Evolutionary conservation across 2,888 invertebrate genomes (phyloP).

Genomic region (Germaria angustata): DNA sequence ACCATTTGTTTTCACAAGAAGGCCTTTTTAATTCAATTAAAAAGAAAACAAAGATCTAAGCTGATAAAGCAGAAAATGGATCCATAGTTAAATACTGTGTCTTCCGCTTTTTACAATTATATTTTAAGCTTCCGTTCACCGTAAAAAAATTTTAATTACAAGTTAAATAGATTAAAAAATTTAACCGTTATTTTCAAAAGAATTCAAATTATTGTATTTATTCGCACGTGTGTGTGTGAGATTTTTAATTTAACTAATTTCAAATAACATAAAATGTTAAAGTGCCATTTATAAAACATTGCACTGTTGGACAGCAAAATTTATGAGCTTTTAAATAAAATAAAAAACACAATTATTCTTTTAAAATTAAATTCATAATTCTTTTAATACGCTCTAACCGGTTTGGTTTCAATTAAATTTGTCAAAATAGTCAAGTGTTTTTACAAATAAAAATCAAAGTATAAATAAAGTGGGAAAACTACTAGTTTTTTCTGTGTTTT

Average conservation of each 20-base stretch:
- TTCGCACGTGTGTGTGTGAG: neutral
- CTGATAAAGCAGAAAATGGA: neutral
- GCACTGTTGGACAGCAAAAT: conserved; percentile 1
- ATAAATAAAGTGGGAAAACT: neutral
- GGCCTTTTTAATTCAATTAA: no score
- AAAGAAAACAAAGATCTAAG: no score
- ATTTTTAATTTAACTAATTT: conserved; percentile 6
- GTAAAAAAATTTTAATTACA: conserved; percentile 1
- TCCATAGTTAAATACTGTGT: neutral
- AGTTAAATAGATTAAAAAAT: neutral
- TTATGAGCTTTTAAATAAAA: conserved; percentile 13
- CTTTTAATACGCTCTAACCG: neutral
- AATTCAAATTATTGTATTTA: neutral
- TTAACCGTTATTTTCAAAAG: conserved; percentile 33
- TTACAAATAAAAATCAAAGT: neutral
- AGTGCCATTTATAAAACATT: neutral
- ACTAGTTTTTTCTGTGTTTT: neutral
- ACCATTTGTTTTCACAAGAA: no score
- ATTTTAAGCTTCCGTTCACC: conserved; percentile 30
- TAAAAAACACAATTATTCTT: conserved; percentile 7
- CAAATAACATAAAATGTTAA: neutral
- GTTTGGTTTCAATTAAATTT: conserved; percentile 16
- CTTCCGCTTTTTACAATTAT: neutral
- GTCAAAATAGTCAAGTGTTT: neutral
- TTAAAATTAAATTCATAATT: conserved; percentile 14